phyloP scores from a whole-genome alignment of 2,113 vertebrate genomes.

The Kryptolebias marmoratus region DNA sequence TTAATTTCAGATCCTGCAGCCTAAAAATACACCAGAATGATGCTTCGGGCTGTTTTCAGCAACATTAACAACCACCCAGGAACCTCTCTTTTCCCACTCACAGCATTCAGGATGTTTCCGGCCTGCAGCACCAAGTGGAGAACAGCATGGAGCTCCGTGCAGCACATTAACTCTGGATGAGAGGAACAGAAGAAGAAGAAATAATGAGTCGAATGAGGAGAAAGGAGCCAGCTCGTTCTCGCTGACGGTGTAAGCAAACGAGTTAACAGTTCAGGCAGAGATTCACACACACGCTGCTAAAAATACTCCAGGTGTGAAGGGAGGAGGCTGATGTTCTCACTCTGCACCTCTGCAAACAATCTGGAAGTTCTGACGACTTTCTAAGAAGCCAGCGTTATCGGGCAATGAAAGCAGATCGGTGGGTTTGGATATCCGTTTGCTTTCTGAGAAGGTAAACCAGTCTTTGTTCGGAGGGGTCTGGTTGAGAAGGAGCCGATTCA shows the following conservation, averaged over 20 bases:
- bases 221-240: not conserved
- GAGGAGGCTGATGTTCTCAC: slow-evolving; percentile 9
- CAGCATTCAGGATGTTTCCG: slow-evolving; percentile 95
- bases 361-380: not conserved
- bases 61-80: too few species aligned
- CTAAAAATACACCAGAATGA: too few species aligned
- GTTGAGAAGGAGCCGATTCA: too few species aligned
- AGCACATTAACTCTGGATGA: slow-evolving; percentile 87
- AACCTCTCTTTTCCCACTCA: slow-evolving; percentile 73
- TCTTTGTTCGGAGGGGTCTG: too few species aligned
- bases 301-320: slow-evolving; percentile 41
- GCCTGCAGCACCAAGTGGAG: slow-evolving; percentile 96
- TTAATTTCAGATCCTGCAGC: too few species aligned
- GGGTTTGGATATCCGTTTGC: too few species aligned
- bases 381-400: too few species aligned
- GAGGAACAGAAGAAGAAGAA: not conserved
- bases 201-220: not conserved
- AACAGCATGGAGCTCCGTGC: slow-evolving; percentile 92
- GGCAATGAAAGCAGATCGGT: too few species aligned
- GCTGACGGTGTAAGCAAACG: not conserved
- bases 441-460: too few species aligned
- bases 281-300: slow-evolving; percentile 43
- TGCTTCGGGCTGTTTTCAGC: too few species aligned
- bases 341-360: not conserved
- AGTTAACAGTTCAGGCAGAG: slow-evolving; percentile 21